Percentiles rank a stretch among this genome's conserved stretches.
Conservation (phyloP, 2,797 vertebrate species). For the Chaetophractus vellerosus region DNA sequence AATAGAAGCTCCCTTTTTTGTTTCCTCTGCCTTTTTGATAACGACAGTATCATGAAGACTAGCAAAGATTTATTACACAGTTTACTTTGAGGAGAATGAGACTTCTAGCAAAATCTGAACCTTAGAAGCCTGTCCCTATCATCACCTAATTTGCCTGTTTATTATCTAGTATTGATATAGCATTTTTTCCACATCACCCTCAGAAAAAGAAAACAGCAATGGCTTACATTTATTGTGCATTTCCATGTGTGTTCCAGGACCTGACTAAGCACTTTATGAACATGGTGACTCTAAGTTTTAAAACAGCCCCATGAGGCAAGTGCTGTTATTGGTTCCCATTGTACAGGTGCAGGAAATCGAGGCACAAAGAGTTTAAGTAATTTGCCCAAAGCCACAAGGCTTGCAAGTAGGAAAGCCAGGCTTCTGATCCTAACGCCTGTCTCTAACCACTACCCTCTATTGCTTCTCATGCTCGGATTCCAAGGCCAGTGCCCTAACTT, state of each 20-base stretch:
- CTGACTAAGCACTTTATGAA: neutral
- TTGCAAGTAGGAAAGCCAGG: neutral
- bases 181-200: neutral
- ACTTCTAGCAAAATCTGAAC: neutral
- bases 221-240: neutral
- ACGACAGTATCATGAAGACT: neutral
- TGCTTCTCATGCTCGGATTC: neutral
- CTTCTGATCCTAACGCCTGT: neutral
- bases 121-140: neutral
- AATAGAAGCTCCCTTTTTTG: slow-evolving; percentile 38
- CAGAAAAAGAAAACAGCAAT: neutral
- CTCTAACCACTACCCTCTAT: fast-evolving
- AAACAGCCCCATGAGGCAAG: neutral
- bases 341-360: neutral
- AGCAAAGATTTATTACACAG: neutral
- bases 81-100: neutral
- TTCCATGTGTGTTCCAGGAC: neutral
- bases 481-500: no score
- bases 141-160: neutral
- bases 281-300: neutral
- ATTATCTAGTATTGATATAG: neutral
- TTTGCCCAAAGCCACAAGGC: neutral
- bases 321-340: neutral
- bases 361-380: neutral
- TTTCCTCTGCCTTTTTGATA: slow-evolving; percentile 43